Evolutionary conservation across 1,140 invertebrate species (phyloP), one percentile per base, ranked within the genome.

Genomic region (Papilio dardanus): DNA sequence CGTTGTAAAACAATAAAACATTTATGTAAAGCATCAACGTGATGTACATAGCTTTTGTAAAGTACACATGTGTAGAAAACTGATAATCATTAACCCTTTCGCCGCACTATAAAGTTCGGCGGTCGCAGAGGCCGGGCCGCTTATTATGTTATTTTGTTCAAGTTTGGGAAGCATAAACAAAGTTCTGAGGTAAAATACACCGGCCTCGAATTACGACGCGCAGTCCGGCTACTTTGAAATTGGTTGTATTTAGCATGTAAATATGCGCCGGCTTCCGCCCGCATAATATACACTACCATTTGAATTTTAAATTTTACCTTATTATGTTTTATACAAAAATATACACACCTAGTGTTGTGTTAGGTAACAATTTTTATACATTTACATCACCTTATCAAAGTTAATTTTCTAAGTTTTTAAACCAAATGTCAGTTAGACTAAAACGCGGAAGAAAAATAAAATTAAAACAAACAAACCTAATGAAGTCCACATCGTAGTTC

Each of bases 251-350:
- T 84, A 79, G 76, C 78, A 81, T 81, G 77, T 79, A 79, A 79
- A 79, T 77, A 77, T 71, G 76, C 74, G 54, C 31, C 75, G 58
- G 74, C 77, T 77, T 75, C 74, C 75, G 67, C 54, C 54, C 21
- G 40, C 79, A 71, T 75, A 81, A 83, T 83, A 79, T 80, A 81
- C 76, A 79, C 68, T 71, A 42, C 74, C 80, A 88, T 88, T 88
- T 88, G 83, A 86, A 88, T 88, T 88, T 88, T 86, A 88, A 88
- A 88, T n/a, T 82, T 84, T 83, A 85, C 79, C 82, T 83, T 58
- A 58, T 58, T 28, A 58, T 58, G 21, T 58, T 58, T 58, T 28
- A 58, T 58, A 58, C 54, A 58, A 58, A 58, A 58, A 58, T 58
- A 58, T 6, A 28, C 54, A 58, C 54, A 58, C 21, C 0, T 50